Conservation (phyloP, 2,888 invertebrate genomes). For the Biston betularia region DNA sequence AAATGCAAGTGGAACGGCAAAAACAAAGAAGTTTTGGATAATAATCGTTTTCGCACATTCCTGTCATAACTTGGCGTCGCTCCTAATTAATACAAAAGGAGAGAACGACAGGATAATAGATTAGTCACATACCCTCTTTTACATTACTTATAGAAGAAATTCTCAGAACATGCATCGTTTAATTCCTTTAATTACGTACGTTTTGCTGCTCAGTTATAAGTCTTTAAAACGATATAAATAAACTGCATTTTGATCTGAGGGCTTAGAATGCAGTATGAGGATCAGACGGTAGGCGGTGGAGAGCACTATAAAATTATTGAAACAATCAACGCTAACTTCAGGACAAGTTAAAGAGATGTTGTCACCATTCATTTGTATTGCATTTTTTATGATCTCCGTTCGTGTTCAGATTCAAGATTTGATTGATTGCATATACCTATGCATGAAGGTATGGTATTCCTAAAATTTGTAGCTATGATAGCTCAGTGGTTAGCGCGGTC, state of each 20-base stretch:
- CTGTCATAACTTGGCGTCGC: no score
- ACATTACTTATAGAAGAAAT: slow-evolving; percentile 13
- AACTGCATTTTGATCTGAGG: slow-evolving; percentile 28
- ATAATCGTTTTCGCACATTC: no score
- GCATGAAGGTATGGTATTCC: no score
- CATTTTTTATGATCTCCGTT: neutral
- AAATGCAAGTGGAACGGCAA: no score
- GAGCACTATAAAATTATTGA: slow-evolving; percentile 69
- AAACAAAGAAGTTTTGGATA: no score
- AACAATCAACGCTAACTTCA: slow-evolving; percentile 50
- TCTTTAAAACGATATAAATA: slow-evolving; percentile 9
- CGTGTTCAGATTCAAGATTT: neutral
- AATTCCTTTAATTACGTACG: neutral
- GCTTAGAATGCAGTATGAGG: slow-evolving; percentile 7
- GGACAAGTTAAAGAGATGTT: slow-evolving; percentile 51
- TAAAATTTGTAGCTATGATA: no score
- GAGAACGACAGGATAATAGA: neutral
- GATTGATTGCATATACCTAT: no score
- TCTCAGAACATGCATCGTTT: slow-evolving; percentile 11
- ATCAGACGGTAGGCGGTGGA: slow-evolving; percentile 53
- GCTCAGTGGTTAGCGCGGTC: no score
- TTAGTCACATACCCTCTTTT: neutral
- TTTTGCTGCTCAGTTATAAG: slow-evolving; percentile 13
- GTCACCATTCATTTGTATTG: slow-evolving; percentile 27
- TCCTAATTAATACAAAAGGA: no score